phyloP scores from a whole-genome alignment of 1,140 invertebrate species.

The Oppia nitens region DNA sequence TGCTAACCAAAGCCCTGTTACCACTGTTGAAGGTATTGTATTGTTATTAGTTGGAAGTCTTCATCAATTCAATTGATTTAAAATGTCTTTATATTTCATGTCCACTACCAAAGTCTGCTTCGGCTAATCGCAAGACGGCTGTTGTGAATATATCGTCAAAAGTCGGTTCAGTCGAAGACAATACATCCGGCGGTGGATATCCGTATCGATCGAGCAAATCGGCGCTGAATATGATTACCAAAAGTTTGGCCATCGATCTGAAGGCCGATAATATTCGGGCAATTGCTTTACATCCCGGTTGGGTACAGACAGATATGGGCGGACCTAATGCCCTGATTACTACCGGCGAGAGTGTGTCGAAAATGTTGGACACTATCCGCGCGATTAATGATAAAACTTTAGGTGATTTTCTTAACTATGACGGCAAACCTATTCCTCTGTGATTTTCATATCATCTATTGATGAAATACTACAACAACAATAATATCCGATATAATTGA shows the following conservation, averaged over 20 bases:
- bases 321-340: slow-evolving; percentile 54
- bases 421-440: slow-evolving; percentile 55
- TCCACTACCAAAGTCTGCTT: slow-evolving; percentile 50
- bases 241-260: slow-evolving; percentile 62
- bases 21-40: slow-evolving; percentile 54
- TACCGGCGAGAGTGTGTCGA: slow-evolving; percentile 41
- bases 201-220: slow-evolving; percentile 69
- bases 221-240: slow-evolving; percentile 69
- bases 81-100: slow-evolving; percentile 55
- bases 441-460: too few relatives aligned
- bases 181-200: slow-evolving; percentile 55
- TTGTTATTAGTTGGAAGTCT: slow-evolving; percentile 41
- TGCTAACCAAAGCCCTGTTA: slow-evolving; percentile 54
- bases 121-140: slow-evolving; percentile 41
- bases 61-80: slow-evolving; percentile 62
- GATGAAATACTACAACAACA: too few relatives aligned
- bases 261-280: slow-evolving; percentile 54
- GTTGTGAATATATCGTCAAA: slow-evolving; percentile 67
- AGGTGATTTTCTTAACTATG: slow-evolving; percentile 55
- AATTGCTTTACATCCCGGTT: slow-evolving; percentile 64
- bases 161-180: slow-evolving; percentile 56
- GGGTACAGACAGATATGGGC: slow-evolving; percentile 78
- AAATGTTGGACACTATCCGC: slow-evolving; percentile 45
- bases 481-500: too few relatives aligned
- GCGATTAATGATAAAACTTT: slow-evolving; percentile 43